A percentile compares a stretch with the other conserved stretches of the same genome.
These are phyloP conservation scores for Labrus mixtus DNA, from an alignment of 2,113 vertebrate genomes.

Conservation along the genomic window DNA sequence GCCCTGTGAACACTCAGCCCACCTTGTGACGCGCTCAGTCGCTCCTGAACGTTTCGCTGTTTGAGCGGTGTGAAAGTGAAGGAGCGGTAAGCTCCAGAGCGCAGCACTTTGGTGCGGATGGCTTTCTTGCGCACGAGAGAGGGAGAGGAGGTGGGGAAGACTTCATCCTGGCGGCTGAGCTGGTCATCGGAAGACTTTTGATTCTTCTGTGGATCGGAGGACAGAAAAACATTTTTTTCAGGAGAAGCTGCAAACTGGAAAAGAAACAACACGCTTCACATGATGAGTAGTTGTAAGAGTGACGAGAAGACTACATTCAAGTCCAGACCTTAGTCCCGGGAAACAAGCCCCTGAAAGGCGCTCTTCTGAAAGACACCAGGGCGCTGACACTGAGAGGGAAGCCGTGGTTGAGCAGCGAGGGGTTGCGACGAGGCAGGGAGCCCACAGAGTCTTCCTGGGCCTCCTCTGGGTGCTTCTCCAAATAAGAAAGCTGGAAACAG, in stretches of 20 bases:
- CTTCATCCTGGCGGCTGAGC: slow-evolving; percentile 78
- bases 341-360: slow-evolving; percentile 80
- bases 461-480: slow-evolving; percentile 90
- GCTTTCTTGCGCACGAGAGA: slow-evolving; percentile 93
- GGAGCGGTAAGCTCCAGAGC: slow-evolving; percentile 93
- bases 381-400: slow-evolving; percentile 93
- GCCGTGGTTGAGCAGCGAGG: slow-evolving; percentile 88
- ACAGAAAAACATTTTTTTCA: not conserved
- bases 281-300: no score
- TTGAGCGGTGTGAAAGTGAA: slow-evolving; percentile 88
- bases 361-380: slow-evolving; percentile 92
- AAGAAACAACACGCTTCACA: no score
- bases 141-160: slow-evolving; percentile 86
- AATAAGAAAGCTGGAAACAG: slow-evolving; percentile 92
- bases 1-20: slow-evolving; percentile 79
- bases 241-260: no score
- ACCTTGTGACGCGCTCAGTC: slow-evolving; percentile 78
- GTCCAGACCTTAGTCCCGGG: slow-evolving; percentile 78
- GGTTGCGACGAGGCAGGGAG: slow-evolving; percentile 52
- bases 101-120: slow-evolving; percentile 92
- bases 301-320: no score
- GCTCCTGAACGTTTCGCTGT: slow-evolving; percentile 86
- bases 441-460: slow-evolving; percentile 53
- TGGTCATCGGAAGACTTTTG: slow-evolving; percentile 43
- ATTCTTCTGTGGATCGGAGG: slow-evolving; percentile 30